phyloP scores from a whole-genome alignment of 2,888 invertebrate species.

The Cosmopolites sordidus region DNA sequence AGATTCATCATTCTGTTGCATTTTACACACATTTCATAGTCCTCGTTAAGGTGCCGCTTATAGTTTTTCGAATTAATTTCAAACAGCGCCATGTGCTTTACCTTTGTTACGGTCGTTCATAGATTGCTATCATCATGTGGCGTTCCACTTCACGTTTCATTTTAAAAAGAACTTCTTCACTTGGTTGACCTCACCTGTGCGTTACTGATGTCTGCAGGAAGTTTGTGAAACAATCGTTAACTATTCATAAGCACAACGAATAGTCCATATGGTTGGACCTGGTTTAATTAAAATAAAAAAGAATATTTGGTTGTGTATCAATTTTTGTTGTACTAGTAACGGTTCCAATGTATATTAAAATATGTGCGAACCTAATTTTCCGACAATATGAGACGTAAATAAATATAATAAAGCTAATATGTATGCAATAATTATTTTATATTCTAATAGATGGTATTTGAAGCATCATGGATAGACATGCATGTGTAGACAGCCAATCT shows the following conservation, averaged over 20 bases:
- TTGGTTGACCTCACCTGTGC: constrained; percentile 33
- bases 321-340: not conserved
- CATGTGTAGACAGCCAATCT: too few relatives aligned
- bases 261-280: not conserved
- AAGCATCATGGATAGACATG: too few relatives aligned
- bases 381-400: too few relatives aligned
- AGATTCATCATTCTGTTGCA: too few relatives aligned
- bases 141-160: not conserved
- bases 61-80: too few relatives aligned
- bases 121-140: not conserved
- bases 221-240: not conserved
- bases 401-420: too few relatives aligned
- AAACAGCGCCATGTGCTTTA: not conserved
- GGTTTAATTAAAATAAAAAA: not conserved
- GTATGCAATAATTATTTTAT: too few relatives aligned
- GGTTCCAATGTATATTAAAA: too few relatives aligned
- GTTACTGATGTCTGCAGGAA: constrained; percentile 26
- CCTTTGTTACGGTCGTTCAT: constrained; percentile 1
- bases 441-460: too few relatives aligned
- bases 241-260: constrained; percentile 2
- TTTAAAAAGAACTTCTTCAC: constrained; percentile 28
- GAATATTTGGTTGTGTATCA: not conserved
- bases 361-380: too few relatives aligned
- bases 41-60: too few relatives aligned
- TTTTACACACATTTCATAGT: too few relatives aligned